A percentile compares a stretch with the other conserved stretches of the same genome.
phyloP scores from a whole-genome alignment of 2,113 vertebrate genomes.

The Oxyura jamaicensis region DNA sequence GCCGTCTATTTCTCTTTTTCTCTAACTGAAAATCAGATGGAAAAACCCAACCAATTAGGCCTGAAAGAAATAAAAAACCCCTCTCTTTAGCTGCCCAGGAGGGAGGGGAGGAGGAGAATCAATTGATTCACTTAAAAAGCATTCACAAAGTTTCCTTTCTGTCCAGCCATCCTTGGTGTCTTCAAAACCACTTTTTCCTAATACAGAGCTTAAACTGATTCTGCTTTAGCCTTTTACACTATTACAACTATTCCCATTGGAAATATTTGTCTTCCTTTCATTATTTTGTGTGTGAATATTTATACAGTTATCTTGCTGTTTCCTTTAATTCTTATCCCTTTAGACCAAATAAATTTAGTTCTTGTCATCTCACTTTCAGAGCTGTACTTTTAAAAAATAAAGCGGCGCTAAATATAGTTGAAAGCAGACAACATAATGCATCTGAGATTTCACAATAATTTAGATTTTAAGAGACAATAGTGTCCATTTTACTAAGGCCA shows the following conservation, averaged over 20 bases:
- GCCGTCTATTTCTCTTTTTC: background rate
- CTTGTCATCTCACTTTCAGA: constrained; percentile 34
- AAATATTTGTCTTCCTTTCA: constrained; percentile 16
- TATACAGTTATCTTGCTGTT: background rate
- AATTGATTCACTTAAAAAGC: background rate
- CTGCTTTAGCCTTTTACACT: background rate
- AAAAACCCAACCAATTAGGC: background rate
- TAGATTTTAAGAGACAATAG: background rate
- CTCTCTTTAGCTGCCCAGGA: background rate
- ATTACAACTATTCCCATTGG: background rate
- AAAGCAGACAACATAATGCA: background rate
- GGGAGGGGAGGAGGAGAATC: background rate
- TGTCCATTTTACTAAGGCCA: background rate
- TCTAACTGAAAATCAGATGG: background rate
- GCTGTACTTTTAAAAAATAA: constrained; percentile 17
- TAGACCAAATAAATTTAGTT: constrained; percentile 7
- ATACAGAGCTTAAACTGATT: background rate
- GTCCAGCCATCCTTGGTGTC: background rate
- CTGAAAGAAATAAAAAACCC: background rate
- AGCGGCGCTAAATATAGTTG: background rate
- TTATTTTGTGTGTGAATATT: background rate
- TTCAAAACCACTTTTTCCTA: background rate
- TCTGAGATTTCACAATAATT: background rate
- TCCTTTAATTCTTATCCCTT: constrained; percentile 19
- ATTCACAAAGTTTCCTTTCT: background rate